Percentiles rank a stretch among this genome's conserved stretches.
phyloP scores from a whole-genome alignment of 2,888 invertebrate species.

The Ferrisia virgata region DNA sequence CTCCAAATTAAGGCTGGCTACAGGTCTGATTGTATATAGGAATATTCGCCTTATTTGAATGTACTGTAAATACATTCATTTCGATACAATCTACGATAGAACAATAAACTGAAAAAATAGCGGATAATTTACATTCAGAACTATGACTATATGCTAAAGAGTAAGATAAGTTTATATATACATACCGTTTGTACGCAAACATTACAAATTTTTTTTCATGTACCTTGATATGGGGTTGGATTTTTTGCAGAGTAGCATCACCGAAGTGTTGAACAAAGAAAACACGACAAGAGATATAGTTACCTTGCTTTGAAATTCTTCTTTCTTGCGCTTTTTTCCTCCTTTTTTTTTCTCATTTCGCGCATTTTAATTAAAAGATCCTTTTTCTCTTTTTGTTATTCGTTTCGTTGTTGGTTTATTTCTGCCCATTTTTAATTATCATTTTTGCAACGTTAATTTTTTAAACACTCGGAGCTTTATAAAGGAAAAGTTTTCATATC shows the following conservation, averaged over 20 bases:
- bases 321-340: not conserved
- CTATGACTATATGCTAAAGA: no score
- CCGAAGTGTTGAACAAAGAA: not conserved
- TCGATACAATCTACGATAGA: no score
- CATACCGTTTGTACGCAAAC: not conserved
- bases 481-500: not conserved
- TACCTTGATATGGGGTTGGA: not conserved
- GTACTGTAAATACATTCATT: no score
- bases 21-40: no score
- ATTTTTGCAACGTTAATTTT: slow-evolving; percentile 28
- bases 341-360: not conserved
- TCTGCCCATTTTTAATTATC: slow-evolving; percentile 20
- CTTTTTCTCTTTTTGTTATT: slow-evolving; percentile 16
- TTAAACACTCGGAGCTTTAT: not conserved
- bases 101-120: no score
- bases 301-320: not conserved
- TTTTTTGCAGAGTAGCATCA: not conserved
- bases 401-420: slow-evolving; percentile 16
- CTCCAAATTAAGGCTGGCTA: no score
- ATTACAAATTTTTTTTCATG: not conserved
- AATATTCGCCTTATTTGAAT: no score
- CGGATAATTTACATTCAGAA: no score
- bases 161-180: no score
- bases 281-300: not conserved
- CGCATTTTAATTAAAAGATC: slow-evolving; percentile 30